phyloP scores from a whole-genome alignment of 1,140 invertebrate species.

The Listronotus oregonensis region DNA sequence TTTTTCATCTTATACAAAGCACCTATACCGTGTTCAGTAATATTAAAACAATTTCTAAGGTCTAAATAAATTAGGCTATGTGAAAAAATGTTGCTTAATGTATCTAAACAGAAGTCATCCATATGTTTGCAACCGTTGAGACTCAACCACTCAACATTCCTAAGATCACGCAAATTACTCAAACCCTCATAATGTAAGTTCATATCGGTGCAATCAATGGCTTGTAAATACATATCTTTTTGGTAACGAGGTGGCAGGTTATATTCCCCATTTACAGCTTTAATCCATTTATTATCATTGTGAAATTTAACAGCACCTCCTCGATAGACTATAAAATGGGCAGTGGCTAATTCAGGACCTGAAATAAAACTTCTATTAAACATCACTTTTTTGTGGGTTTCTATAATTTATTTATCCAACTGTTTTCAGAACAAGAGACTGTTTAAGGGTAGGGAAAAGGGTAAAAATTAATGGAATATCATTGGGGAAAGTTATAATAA shows the following conservation, averaged over 20 bases:
- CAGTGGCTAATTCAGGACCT: conserved; percentile 72
- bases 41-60: conserved; percentile 67
- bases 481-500: no score
- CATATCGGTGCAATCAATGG: conserved; percentile 69
- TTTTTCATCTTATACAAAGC: conserved; percentile 65
- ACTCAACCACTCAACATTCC: conserved; percentile 67
- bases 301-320: conserved; percentile 73
- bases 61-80: conserved; percentile 73
- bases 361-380: conserved; percentile 45
- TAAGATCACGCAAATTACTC: conserved; percentile 67
- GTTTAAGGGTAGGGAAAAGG: no score
- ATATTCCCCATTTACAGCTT: conserved; percentile 57
- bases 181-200: conserved; percentile 72
- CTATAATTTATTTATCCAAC: no score
- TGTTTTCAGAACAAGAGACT: no score
- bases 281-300: conserved; percentile 62
- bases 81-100: conserved; percentile 63
- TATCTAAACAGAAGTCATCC: conserved; percentile 80
- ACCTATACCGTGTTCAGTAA: conserved; percentile 69
- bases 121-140: conserved; percentile 66
- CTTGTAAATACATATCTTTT: conserved; percentile 64
- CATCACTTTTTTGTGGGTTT: no score
- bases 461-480: no score
- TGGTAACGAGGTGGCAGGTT: conserved; percentile 64
- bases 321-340: conserved; percentile 72